Evolutionary conservation across 1,140 invertebrate genomes (phyloP), one percentile per base, ranked within the genome.

Genomic region (Bombus fervidus): DNA sequence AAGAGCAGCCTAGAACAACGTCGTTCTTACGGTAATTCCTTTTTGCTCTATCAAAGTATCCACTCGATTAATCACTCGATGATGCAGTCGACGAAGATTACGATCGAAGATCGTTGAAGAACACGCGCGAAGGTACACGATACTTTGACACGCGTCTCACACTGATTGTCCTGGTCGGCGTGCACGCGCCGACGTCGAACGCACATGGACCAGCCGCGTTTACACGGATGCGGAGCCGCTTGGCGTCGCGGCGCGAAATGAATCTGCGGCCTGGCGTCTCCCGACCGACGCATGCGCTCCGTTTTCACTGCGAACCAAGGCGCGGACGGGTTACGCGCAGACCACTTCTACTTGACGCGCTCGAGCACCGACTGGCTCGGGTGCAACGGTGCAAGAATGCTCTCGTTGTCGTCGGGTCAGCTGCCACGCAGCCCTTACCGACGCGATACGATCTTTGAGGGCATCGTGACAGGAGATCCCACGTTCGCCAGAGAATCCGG

Each of bases 221-320:
- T 62, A 64, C 66, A 81, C 89, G 89, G 87, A 83, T 86, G 81
- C 80, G 84, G 71, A 85, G 81, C 84, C 87, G 84, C 89, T 88
- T 66, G 89, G 90, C 84, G 90, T 91, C 90, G 90, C 90, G 90
- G 89, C 90, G 89, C 90, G 89, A 90, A 90, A 90, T 91, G 90
- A 91, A 83, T 80, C 83, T 88, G 86, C 78, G 84, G 83, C 57
- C 68, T 59, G 81, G n/a, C 72, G 53, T 39, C 57, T 68, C 59
- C 9, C 37, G 18, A 18, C 2, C 74, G 37, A 62, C 83, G 90
- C 90, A 66, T 91, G 90, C 90, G 90, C 90, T n/a, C 47, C 47
- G 68, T 41, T 72, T 72, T 81, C 62, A 53, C 80, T 72, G 89
- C 76, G 82, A 71, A 73, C 47, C 41, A 31, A 86, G 84, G 71